Percentiles rank a stretch among this genome's conserved stretches.
These are phyloP conservation scores for Ormia ochracea DNA, from an alignment of 2,888 invertebrate species.

Conservation along the genomic window DNA sequence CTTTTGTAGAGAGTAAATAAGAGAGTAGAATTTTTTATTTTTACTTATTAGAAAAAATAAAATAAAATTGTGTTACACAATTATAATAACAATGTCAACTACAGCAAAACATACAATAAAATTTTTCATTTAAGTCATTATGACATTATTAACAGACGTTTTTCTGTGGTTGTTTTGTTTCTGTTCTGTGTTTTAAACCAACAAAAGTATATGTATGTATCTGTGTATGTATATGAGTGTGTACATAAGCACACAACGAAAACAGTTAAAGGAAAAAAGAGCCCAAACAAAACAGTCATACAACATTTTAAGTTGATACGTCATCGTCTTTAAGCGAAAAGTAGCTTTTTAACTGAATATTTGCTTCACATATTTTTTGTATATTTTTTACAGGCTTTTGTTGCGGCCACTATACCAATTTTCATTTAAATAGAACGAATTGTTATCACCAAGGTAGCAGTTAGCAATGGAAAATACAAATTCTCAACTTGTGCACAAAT, in stretches of 20 bases:
- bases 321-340: constrained; percentile 52
- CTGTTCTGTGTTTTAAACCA: constrained; percentile 14
- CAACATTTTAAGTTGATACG: constrained; percentile 50
- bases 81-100: constrained; percentile 52
- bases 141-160: constrained; percentile 32
- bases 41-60: constrained; percentile 5
- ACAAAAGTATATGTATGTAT: too few relatives aligned
- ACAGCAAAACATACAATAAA: constrained; percentile 24
- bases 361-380: constrained; percentile 3
- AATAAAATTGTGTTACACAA: constrained; percentile 56
- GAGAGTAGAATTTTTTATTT: constrained; percentile 16
- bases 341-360: constrained; percentile 40
- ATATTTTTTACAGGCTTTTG: background rate
- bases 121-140: constrained; percentile 24
- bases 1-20: constrained; percentile 4
- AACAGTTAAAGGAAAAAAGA: constrained; percentile 49
- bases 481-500: background rate
- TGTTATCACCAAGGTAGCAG: constrained; percentile 56
- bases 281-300: constrained; percentile 37
- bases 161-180: constrained; percentile 31
- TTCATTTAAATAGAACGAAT: constrained; percentile 2
- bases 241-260: constrained; percentile 26
- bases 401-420: constrained; percentile 17
- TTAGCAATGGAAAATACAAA: constrained; percentile 26
- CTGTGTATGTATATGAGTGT: too few relatives aligned